Evolutionary conservation across 1,140 invertebrate genomes (phyloP).

Genomic region (Mya arenaria): DNA sequence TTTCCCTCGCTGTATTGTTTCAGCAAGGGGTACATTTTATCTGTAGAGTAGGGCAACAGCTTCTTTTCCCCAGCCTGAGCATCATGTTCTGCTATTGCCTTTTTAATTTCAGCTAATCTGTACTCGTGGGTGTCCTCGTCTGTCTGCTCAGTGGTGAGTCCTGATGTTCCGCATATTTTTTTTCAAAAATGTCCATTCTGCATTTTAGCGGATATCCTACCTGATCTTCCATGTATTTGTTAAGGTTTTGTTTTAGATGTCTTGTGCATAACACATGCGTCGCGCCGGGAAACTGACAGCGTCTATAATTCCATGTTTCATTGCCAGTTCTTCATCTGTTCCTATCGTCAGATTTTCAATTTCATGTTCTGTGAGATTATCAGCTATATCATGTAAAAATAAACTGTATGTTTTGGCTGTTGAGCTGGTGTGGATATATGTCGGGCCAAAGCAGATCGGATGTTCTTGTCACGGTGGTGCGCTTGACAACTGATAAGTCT

Average conservation of each 20-base stretch:
- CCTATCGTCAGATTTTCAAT: slow-evolving; percentile 18
- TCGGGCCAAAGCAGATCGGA: slow-evolving; percentile 30
- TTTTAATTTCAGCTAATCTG: too few relatives aligned
- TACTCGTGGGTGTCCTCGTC: slow-evolving; percentile 9
- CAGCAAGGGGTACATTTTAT: too few relatives aligned
- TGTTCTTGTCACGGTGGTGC: slow-evolving; percentile 1
- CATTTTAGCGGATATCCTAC: slow-evolving; percentile 14
- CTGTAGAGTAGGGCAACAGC: too few relatives aligned
- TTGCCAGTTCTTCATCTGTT: slow-evolving; percentile 12
- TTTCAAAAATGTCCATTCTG: background rate
- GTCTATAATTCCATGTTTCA: background rate
- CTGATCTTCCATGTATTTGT: slow-evolving; percentile 30
- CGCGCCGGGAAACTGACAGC: background rate
- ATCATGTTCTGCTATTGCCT: too few relatives aligned
- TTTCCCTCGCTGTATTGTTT: too few relatives aligned
- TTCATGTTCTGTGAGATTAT: background rate
- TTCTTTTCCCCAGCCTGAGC: too few relatives aligned
- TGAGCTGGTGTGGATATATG: background rate
- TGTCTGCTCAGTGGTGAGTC: background rate
- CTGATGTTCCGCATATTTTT: background rate
- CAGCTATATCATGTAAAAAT: background rate
- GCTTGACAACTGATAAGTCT: background rate
- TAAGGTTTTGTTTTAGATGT: slow-evolving; percentile 32
- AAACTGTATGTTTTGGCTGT: background rate
- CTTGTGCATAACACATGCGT: slow-evolving; percentile 26